Evolutionary conservation across 1,140 invertebrate genomes (phyloP).

Genomic region (Brachionus paranguensis): DNA sequence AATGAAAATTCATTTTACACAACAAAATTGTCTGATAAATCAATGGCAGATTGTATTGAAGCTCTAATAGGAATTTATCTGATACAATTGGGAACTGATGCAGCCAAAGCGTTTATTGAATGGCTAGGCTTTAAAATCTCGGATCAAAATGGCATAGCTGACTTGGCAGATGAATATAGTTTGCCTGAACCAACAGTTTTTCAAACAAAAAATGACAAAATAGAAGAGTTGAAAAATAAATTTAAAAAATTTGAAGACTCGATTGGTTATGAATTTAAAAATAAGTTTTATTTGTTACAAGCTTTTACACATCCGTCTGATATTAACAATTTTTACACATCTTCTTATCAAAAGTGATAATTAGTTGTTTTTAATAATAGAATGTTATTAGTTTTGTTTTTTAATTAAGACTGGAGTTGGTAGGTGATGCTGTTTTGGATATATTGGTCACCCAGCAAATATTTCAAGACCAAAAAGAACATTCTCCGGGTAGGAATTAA

Average conservation of each 20-base stretch:
- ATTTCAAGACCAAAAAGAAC: constrained; percentile 47
- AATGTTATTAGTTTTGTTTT: neutral
- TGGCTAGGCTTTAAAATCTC: constrained; percentile 85
- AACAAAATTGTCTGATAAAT: constrained; percentile 81
- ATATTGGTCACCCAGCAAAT: constrained; percentile 32
- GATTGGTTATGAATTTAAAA: constrained; percentile 35
- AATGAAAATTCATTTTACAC: neutral
- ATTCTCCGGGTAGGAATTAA: constrained; percentile 63
- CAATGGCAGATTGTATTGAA: constrained; percentile 96
- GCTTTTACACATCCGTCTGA: constrained; percentile 35
- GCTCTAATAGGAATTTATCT: constrained; percentile 94
- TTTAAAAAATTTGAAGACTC: constrained; percentile 13
- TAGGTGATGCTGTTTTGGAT: constrained; percentile 40
- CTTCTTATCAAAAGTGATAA: constrained; percentile 36
- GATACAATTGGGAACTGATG: constrained; percentile 82
- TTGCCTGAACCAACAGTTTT: neutral
- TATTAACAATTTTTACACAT: neutral
- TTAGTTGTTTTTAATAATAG: neutral
- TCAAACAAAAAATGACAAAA: neutral
- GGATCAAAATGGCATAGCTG: neutral
- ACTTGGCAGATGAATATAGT: neutral
- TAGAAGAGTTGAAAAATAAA: neutral
- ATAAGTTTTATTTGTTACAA: constrained; percentile 7
- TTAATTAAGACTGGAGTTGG: constrained; percentile 14
- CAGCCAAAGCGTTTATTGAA: constrained; percentile 90